These are phyloP conservation scores for Palythoa heliodiscus DNA, from an alignment of 92 coral and sea anemone genomes.

Conservation along the genomic window DNA sequence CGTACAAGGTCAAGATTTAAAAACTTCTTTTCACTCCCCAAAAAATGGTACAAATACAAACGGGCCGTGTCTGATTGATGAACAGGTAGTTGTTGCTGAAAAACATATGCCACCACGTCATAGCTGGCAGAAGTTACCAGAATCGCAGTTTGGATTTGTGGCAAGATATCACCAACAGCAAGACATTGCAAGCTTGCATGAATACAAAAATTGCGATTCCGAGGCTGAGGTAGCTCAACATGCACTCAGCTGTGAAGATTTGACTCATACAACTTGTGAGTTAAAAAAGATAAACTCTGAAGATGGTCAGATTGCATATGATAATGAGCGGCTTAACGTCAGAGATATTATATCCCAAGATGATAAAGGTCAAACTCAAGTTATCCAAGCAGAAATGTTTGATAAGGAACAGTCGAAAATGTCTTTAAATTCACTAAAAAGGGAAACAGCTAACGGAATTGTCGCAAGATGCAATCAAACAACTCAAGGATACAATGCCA, in stretches of 20 bases:
- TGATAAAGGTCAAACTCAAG: neutral
- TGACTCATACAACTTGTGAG: neutral
- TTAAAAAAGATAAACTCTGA: neutral
- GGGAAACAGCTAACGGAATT: neutral
- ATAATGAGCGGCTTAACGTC: neutral
- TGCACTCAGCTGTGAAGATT: neutral
- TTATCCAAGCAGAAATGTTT: neutral
- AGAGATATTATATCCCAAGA: neutral
- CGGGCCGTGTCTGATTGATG: neutral
- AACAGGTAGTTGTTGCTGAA: neutral
- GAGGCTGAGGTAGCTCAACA: neutral
- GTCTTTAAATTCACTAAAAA: neutral
- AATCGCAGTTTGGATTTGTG: neutral
- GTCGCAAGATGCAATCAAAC: conserved; percentile 3
- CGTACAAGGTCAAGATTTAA: neutral
- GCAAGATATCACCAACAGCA: neutral
- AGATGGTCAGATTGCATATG: neutral
- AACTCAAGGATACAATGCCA: neutral
- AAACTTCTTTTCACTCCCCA: neutral
- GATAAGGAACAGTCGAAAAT: neutral
- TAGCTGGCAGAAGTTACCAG: neutral
- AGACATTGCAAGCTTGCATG: neutral
- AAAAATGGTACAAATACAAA: neutral
- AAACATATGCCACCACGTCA: neutral
- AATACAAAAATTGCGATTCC: neutral